A percentile compares a stretch with the other conserved stretches of the same genome.
Evolutionary conservation across 2,113 vertebrate genomes (phyloP).

Genomic region (Strigops habroptila): DNA sequence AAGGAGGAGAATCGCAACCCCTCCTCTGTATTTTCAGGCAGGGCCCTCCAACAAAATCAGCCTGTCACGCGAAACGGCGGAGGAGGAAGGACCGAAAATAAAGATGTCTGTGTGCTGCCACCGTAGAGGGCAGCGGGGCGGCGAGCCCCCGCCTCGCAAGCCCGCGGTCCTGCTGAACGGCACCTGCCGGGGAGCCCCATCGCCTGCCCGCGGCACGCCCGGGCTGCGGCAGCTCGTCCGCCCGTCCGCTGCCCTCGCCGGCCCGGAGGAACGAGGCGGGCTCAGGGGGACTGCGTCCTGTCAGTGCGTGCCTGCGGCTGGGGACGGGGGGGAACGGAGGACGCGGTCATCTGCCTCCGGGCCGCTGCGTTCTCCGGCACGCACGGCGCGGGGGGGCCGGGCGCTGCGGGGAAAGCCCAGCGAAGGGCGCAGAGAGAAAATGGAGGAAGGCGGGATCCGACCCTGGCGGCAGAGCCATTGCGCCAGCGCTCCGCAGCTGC

Average conservation of each 20-base stretch:
- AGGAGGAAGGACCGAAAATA: background rate
- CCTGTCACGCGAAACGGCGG: no score
- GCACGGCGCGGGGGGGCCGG: background rate
- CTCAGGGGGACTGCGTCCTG: background rate
- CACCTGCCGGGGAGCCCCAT: background rate
- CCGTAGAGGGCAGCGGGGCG: background rate
- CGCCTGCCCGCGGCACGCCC: background rate
- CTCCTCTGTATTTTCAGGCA: background rate
- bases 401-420: no score
- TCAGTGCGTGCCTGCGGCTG: background rate
- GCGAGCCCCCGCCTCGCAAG: background rate
- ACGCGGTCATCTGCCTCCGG: background rate
- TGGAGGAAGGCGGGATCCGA: background rate
- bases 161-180: fast-evolving
- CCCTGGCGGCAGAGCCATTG: background rate
- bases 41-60: background rate
- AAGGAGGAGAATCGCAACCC: background rate
- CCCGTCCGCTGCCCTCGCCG: no score
- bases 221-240: background rate
- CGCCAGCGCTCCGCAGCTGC: background rate
- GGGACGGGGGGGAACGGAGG: fast-evolving
- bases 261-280: background rate
- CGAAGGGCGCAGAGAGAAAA: background rate
- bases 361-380: background rate
- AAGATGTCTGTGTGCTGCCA: background rate